A percentile compares a stretch with the other conserved stretches of the same genome.
phyloP scores from a whole-genome alignment of 1,140 invertebrate species.

The Nilaparvata lugens region DNA sequence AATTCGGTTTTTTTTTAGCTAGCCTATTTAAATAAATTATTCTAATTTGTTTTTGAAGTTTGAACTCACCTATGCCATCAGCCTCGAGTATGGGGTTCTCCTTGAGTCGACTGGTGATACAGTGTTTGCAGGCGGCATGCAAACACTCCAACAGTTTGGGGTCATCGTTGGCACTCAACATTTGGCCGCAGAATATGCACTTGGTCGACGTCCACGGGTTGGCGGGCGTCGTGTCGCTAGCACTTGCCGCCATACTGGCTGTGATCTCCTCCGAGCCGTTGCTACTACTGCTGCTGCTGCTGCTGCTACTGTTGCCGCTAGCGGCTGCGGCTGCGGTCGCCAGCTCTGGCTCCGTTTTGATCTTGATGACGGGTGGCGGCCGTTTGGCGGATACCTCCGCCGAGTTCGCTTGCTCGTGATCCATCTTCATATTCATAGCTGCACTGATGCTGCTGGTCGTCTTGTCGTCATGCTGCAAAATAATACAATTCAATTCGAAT shows the following conservation, averaged over 20 bases:
- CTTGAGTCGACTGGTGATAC: constrained; percentile 59
- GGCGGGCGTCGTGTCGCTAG: constrained; percentile 7
- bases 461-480: too few relatives aligned
- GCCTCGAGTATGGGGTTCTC: constrained; percentile 35
- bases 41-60: constrained; percentile 7
- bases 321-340: neutral
- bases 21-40: neutral
- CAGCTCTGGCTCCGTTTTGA: neutral
- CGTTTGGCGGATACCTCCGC: too few relatives aligned
- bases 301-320: neutral
- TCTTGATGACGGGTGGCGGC: neutral
- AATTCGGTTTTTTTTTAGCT: too few relatives aligned
- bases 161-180: constrained; percentile 45
- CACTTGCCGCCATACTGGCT: constrained; percentile 1
- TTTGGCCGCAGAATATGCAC: constrained; percentile 59
- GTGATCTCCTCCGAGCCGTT: constrained; percentile 7
- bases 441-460: too few relatives aligned
- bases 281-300: neutral
- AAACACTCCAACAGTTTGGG: constrained; percentile 79
- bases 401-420: too few relatives aligned
- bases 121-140: constrained; percentile 69
- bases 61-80: constrained; percentile 31
- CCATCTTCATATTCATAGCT: too few relatives aligned
- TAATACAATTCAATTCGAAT: too few relatives aligned
- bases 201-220: constrained; percentile 36